A percentile compares a stretch with the other conserved stretches of the same genome.
Conservation (phyloP, 2,888 invertebrate species). For the Acheta domesticus region DNA sequence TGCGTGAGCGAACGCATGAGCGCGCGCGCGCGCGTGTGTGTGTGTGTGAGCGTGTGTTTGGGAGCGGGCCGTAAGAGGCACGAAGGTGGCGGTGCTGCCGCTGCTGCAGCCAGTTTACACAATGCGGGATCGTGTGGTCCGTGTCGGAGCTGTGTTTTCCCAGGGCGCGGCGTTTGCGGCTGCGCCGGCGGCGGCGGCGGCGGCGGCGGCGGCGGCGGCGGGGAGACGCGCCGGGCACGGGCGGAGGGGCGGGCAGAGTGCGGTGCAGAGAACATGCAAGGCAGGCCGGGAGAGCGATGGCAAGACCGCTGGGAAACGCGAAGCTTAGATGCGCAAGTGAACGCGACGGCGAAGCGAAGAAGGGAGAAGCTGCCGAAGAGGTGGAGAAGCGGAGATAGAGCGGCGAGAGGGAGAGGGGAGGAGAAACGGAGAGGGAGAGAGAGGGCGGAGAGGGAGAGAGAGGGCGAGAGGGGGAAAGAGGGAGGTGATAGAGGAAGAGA, state of each 20-base stretch:
- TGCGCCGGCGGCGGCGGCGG: not conserved
- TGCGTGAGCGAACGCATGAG: no score
- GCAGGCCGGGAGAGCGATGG: not conserved
- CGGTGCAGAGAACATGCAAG: not conserved
- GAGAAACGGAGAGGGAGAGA: no score
- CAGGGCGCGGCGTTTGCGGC: constrained; percentile 12
- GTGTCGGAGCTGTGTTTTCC: constrained; percentile 31
- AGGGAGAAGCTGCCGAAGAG: no score
- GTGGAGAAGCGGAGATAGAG: no score
- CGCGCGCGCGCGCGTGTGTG: no score
- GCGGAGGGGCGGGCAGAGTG: not conserved
- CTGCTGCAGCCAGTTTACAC: constrained; percentile 12
- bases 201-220: not conserved
- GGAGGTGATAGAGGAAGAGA: no score
- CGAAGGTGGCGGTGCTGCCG: not conserved
- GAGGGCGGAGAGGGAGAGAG: no score
- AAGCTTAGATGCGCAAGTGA: no score
- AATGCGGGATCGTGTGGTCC: constrained; percentile 23
- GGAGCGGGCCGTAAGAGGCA: not conserved
- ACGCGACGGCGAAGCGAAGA: no score
- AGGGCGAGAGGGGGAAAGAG: no score
- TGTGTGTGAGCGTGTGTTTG: not conserved
- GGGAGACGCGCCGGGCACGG: not conserved
- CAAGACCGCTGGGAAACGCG: no score
- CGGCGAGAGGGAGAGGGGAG: no score